Percentiles rank a stretch among this genome's conserved stretches.
Conservation (phyloP, 2,888 invertebrate genomes). For the Xanthorhoe spadicearia region DNA sequence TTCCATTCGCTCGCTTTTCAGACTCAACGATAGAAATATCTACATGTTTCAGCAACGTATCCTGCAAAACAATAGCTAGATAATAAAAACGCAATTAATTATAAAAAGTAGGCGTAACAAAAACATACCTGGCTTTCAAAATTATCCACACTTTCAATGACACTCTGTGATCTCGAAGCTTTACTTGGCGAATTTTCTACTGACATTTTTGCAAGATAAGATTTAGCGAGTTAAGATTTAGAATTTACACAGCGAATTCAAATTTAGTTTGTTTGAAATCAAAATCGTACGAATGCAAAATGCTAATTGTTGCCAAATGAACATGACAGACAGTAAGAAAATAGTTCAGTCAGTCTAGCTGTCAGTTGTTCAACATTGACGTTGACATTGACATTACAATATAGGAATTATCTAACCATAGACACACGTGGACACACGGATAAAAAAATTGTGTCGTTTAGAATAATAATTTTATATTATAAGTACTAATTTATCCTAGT, state of each 20-base stretch:
- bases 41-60: constrained; percentile 88
- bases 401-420: no score
- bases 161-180: constrained; percentile 63
- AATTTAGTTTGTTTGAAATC: constrained; percentile 30
- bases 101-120: constrained; percentile 67
- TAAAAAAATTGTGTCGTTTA: no score
- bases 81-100: constrained; percentile 37
- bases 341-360: no score
- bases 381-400: neutral
- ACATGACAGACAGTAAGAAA: neutral
- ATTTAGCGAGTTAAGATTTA: constrained; percentile 9
- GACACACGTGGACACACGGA: no score
- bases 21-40: constrained; percentile 91
- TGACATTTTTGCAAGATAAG: constrained; percentile 57
- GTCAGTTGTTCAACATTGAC: constrained; percentile 9
- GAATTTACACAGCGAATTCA: constrained; percentile 9
- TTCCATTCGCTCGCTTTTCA: constrained; percentile 90
- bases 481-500: no score
- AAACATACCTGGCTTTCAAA: constrained; percentile 71
- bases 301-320: constrained; percentile 6
- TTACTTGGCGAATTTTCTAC: constrained; percentile 66
- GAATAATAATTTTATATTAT: no score
- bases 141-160: constrained; percentile 68
- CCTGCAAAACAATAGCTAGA: constrained; percentile 73
- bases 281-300: constrained; percentile 12